phyloP scores from a whole-genome alignment of 1,140 invertebrate species.

The Pomacea maculata region DNA sequence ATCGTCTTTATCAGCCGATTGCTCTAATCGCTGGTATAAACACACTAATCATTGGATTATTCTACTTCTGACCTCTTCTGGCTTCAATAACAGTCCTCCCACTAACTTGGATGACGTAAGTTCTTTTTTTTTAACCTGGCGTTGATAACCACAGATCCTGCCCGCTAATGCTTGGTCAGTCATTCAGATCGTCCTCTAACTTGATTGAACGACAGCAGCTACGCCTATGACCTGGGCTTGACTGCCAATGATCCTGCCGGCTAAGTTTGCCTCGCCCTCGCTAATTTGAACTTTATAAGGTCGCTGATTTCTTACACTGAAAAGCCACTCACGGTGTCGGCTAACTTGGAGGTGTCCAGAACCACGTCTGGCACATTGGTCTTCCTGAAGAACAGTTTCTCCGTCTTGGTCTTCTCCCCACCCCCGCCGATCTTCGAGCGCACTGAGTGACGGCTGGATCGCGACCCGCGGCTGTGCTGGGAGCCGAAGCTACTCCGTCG shows the following conservation, averaged over 20 bases:
- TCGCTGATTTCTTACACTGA: not conserved
- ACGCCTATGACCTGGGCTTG: too few species aligned
- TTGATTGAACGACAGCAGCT: too few species aligned
- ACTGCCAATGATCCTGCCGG: not conserved
- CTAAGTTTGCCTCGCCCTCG: not conserved
- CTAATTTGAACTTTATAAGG: not conserved
- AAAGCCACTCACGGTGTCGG: slow-evolving; percentile 54
- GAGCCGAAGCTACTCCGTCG: slow-evolving; percentile 56
- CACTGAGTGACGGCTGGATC: slow-evolving; percentile 40
- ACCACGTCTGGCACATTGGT: slow-evolving; percentile 54
- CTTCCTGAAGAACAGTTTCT: slow-evolving; percentile 45
- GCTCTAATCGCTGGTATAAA: too few species aligned
- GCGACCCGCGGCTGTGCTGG: slow-evolving; percentile 50
- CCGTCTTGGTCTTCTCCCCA: slow-evolving; percentile 46
- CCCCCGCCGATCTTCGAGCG: slow-evolving; percentile 35
- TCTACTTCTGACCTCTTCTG: too few species aligned
- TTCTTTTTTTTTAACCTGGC: too few species aligned
- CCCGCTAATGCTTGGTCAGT: too few species aligned
- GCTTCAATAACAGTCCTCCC: too few species aligned
- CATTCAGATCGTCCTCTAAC: too few species aligned
- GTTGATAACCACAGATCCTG: too few species aligned
- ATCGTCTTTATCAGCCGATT: too few species aligned
- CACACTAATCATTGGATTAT: too few species aligned
- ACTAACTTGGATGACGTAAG: too few species aligned
- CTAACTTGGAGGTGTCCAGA: slow-evolving; percentile 57